Evolutionary conservation across 2,797 vertebrate species (phyloP).

Genomic region (Cheracebus regulus): DNA sequence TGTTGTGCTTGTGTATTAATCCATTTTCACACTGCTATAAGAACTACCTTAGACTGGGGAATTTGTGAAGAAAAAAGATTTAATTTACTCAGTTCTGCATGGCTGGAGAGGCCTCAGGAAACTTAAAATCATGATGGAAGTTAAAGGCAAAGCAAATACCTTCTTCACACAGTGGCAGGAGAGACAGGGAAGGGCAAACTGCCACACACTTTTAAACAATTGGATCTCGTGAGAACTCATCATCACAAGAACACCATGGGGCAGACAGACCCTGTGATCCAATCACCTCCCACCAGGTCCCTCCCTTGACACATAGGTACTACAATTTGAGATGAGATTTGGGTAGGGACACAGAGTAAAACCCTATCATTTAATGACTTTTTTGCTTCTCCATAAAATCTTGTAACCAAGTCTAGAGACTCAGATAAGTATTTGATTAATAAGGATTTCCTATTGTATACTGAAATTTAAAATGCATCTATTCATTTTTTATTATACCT

Average conservation of each 20-base stretch:
- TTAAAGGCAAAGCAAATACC: background rate
- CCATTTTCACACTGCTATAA: background rate
- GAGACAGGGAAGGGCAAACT: background rate
- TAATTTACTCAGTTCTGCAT: background rate
- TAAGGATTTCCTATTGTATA: background rate
- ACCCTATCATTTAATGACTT: background rate
- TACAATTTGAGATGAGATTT: background rate
- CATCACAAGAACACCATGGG: background rate
- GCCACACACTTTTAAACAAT: background rate
- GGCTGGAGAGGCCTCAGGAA: background rate
- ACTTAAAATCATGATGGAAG: background rate
- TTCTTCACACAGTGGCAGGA: background rate
- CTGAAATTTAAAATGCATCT: conserved; percentile 9
- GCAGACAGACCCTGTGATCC: background rate
- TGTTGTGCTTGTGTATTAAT: background rate
- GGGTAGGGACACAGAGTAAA: background rate
- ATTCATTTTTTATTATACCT: background rate
- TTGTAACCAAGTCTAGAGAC: background rate
- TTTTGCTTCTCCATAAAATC: conserved; percentile 4
- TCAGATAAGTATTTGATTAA: conserved; percentile 20
- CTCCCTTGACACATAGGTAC: background rate
- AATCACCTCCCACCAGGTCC: background rate
- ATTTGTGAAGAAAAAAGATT: background rate
- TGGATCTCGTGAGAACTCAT: background rate
- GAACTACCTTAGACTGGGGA: background rate